Evolutionary conservation across 2,888 invertebrate genomes (phyloP).

Genomic region (Plemyria rubiginata): DNA sequence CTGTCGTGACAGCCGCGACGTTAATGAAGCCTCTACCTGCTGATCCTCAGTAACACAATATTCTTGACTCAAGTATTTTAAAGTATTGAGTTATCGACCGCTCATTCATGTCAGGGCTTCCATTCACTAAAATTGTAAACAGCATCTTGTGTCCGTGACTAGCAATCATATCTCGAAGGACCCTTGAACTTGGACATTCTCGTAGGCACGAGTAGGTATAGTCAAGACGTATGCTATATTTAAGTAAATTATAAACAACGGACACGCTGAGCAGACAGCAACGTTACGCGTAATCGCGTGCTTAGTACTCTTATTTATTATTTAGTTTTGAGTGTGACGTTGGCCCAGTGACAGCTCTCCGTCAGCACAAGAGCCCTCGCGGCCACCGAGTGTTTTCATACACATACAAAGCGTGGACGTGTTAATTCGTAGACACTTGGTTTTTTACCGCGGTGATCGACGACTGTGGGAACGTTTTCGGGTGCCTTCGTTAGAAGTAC

Average conservation of each 20-base stretch:
- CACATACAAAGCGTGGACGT: slow-evolving; percentile 81
- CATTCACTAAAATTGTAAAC: slow-evolving; percentile 54
- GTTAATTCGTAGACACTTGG: slow-evolving; percentile 84
- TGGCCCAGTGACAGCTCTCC: slow-evolving; percentile 68
- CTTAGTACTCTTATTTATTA: slow-evolving; percentile 13
- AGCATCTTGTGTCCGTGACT: slow-evolving; percentile 60
- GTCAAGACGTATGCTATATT: slow-evolving; percentile 59
- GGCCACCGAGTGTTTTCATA: slow-evolving; percentile 81
- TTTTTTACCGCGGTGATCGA: slow-evolving; percentile 81
- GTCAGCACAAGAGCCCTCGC: slow-evolving; percentile 80
- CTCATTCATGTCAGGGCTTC: slow-evolving; percentile 40
- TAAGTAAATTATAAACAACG: slow-evolving; percentile 72
- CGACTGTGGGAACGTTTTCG: slow-evolving; percentile 83
- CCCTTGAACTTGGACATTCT: slow-evolving; percentile 55
- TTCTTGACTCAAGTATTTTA: slow-evolving; percentile 28
- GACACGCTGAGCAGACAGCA: slow-evolving; percentile 58
- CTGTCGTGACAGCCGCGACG: slow-evolving; percentile 61
- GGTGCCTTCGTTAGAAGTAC: slow-evolving; percentile 82
- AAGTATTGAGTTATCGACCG: slow-evolving; percentile 32
- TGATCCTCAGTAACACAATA: slow-evolving; percentile 30
- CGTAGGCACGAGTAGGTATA: slow-evolving; percentile 51
- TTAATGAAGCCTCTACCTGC: slow-evolving; percentile 40
- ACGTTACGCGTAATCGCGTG: slow-evolving; percentile 67
- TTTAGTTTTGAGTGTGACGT: slow-evolving; percentile 49
- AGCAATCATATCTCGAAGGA: slow-evolving; percentile 59